Evolutionary conservation across 1,140 invertebrate species (phyloP).

Genomic region (Rhagoletis zephyria): DNA sequence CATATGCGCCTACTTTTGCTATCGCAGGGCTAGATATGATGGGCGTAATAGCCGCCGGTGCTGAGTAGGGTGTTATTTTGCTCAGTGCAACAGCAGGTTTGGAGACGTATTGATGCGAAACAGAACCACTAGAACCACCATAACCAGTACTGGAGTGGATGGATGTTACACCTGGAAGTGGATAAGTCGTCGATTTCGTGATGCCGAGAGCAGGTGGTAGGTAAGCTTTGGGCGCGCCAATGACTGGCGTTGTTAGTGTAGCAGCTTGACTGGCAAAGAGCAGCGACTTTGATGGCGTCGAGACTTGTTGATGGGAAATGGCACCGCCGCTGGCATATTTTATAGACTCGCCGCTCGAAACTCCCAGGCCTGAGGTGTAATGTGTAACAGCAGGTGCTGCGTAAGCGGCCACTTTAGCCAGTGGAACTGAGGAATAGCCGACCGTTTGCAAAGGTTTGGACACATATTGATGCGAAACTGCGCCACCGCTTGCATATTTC

Average conservation of each 20-base stretch:
- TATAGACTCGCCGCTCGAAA: background rate
- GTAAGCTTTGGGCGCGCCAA: constrained; percentile 53
- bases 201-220: constrained; percentile 59
- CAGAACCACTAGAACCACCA: constrained; percentile 10
- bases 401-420: constrained; percentile 25
- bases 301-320: constrained; percentile 64
- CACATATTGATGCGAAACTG: constrained; percentile 55
- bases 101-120: constrained; percentile 53
- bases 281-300: constrained; percentile 57
- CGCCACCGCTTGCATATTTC: constrained; percentile 34
- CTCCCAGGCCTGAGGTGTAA: background rate
- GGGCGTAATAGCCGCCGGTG: constrained; percentile 50
- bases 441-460: constrained; percentile 34
- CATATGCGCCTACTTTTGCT: constrained; percentile 60
- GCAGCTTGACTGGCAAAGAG: constrained; percentile 20
- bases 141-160: background rate
- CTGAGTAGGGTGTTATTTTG: constrained; percentile 38
- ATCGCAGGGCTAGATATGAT: constrained; percentile 60
- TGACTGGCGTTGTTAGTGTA: background rate
- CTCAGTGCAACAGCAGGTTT: constrained; percentile 35
- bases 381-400: background rate
- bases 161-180: background rate
- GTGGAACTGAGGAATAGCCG: background rate
- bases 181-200: constrained; percentile 58
- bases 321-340: constrained; percentile 58